Evolutionary conservation across 2,797 vertebrate genomes (phyloP).

Genomic region (Mus spretus): DNA sequence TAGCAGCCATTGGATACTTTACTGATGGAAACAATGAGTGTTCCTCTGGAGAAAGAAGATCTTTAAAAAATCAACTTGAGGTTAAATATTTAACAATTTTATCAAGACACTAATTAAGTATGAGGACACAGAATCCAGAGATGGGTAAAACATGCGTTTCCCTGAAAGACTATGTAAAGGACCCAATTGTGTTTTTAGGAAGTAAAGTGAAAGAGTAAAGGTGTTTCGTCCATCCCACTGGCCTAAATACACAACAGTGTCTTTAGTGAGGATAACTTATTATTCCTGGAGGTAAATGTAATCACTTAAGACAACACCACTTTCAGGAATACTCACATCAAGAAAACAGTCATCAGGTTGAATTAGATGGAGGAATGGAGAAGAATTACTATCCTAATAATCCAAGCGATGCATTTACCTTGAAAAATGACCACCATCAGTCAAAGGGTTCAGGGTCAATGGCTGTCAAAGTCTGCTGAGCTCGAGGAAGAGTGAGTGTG

Average conservation of each 20-base stretch:
- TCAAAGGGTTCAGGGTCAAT: slow-evolving; percentile 29
- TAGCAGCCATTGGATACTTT: neutral
- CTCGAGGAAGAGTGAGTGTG: neutral
- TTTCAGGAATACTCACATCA: slow-evolving; percentile 62
- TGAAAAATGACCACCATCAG: neutral
- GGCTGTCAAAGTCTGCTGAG: neutral
- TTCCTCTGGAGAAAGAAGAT: neutral
- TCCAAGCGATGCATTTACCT: slow-evolving; percentile 58
- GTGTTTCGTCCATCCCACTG: slow-evolving; percentile 19
- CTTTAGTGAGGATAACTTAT: neutral
- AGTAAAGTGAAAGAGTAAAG: slow-evolving; percentile 47
- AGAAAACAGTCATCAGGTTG: slow-evolving; percentile 22
- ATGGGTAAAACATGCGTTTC: neutral
- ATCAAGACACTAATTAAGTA: slow-evolving; percentile 58
- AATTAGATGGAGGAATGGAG: neutral
- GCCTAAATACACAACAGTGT: slow-evolving; percentile 55
- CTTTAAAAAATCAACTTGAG: slow-evolving; percentile 19
- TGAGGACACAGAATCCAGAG: slow-evolving; percentile 49
- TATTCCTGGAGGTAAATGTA: slow-evolving; percentile 60
- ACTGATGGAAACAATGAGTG: neutral
- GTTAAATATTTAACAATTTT: slow-evolving; percentile 50
- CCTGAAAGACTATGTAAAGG: slow-evolving; percentile 26
- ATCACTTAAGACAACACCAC: slow-evolving; percentile 17
- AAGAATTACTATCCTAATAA: slow-evolving; percentile 60
- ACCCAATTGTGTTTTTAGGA: neutral